phyloP scores from a whole-genome alignment of 2,888 invertebrate species.

The Cephus pygmeus region DNA sequence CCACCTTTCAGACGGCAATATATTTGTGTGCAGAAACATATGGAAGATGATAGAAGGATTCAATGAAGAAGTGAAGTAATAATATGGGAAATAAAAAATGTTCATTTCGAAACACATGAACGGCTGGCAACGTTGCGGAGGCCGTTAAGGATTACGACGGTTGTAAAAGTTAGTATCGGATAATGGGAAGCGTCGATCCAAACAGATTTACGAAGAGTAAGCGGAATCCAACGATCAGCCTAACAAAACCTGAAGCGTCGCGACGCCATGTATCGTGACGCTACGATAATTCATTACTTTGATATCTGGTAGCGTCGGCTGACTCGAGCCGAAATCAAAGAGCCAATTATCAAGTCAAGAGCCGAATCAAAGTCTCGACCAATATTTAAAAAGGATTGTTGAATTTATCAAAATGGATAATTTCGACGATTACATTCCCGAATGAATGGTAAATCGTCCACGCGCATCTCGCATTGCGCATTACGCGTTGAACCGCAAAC shows the following conservation, averaged over 20 bases:
- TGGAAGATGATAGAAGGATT: not conserved
- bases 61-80: not conserved
- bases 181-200: not conserved
- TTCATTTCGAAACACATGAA: not conserved
- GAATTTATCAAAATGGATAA: not conserved
- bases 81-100: not conserved
- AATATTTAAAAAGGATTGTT: not conserved
- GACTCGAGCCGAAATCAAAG: not conserved
- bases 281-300: not conserved
- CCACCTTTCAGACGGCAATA: not conserved
- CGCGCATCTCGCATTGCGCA: too few species aligned
- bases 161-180: not conserved
- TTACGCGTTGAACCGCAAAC: not conserved
- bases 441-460: not conserved
- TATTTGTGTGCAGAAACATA: not conserved
- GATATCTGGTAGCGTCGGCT: not conserved
- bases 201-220: not conserved
- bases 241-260: too few species aligned
- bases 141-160: not conserved
- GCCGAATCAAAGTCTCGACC: not conserved
- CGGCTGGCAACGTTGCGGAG: not conserved
- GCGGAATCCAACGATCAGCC: not conserved
- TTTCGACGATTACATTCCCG: not conserved
- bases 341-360: not conserved
- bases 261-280: not conserved